phyloP scores from a whole-genome alignment of 2,888 invertebrate genomes.

The Hirtodrosophila duncani region DNA sequence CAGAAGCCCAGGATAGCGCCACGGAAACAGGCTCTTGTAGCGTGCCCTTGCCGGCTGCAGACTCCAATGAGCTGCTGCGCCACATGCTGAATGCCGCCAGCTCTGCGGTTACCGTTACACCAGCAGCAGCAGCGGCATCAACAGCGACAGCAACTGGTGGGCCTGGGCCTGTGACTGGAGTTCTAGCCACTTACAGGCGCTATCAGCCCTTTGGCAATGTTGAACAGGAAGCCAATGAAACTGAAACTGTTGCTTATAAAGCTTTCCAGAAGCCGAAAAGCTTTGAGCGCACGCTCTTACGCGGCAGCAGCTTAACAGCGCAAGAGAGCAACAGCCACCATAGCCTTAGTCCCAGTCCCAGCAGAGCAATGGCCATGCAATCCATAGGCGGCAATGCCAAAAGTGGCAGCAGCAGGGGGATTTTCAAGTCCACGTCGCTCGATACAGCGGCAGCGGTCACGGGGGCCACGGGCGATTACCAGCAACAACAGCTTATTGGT shows the following conservation, averaged over 20 bases:
- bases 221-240: constrained; percentile 37
- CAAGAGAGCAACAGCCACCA: constrained; percentile 40
- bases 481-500: constrained; percentile 48
- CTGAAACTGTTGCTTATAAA: constrained; percentile 76
- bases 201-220: constrained; percentile 39
- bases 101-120: constrained; percentile 68
- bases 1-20: constrained; percentile 62
- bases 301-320: constrained; percentile 55
- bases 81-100: constrained; percentile 76
- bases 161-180: constrained; percentile 8
- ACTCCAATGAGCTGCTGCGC: constrained; percentile 75
- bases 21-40: constrained; percentile 76
- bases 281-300: constrained; percentile 67
- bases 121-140: constrained; percentile 37
- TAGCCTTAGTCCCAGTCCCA: constrained; percentile 34
- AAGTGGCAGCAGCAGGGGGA: constrained; percentile 43
- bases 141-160: constrained; percentile 62
- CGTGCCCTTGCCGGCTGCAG: constrained; percentile 72
- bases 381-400: constrained; percentile 45
- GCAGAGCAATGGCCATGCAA: constrained; percentile 37
- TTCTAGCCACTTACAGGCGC: constrained; percentile 39
- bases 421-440: constrained; percentile 65
- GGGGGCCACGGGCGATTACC: constrained; percentile 21
- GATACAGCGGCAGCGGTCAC: constrained; percentile 42
- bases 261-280: constrained; percentile 74